Conservation (phyloP, 2,797 vertebrate genomes). For the Nannoperca obscura region DNA sequence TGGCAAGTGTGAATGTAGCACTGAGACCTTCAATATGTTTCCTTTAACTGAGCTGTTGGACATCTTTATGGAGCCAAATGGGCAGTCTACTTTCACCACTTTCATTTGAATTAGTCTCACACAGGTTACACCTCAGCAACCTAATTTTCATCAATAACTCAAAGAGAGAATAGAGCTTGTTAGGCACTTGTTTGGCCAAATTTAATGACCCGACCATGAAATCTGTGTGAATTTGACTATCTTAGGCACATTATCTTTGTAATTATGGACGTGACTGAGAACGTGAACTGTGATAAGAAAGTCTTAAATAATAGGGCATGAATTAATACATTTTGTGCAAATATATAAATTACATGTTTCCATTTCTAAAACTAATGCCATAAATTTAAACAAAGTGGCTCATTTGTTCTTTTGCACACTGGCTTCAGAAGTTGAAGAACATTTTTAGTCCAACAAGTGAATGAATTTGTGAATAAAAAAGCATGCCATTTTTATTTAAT, state of each 20-base stretch:
- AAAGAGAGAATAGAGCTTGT: not conserved
- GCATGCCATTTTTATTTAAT: not conserved
- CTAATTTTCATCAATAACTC: too few species aligned
- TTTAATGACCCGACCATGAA: not conserved
- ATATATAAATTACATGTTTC: not conserved
- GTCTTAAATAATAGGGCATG: not conserved
- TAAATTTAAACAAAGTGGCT: not conserved
- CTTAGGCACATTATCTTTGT: too few species aligned
- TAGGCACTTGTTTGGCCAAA: not conserved
- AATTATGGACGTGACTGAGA: not conserved
- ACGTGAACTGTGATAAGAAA: not conserved
- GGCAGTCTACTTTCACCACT: not conserved
- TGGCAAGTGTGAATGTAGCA: not conserved
- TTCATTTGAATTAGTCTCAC: not conserved
- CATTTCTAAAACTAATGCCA: not conserved
- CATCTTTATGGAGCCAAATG: constrained; percentile 7
- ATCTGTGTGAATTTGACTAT: not conserved
- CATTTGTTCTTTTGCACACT: not conserved
- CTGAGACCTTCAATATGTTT: constrained; percentile 16
- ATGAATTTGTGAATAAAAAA: not conserved
- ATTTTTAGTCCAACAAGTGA: not conserved
- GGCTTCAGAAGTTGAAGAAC: not conserved
- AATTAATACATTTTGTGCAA: not conserved
- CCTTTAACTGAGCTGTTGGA: not conserved
- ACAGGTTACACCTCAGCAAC: not conserved